phyloP scores from a whole-genome alignment of 2,888 invertebrate species.

The Parthenolecanium corni region DNA sequence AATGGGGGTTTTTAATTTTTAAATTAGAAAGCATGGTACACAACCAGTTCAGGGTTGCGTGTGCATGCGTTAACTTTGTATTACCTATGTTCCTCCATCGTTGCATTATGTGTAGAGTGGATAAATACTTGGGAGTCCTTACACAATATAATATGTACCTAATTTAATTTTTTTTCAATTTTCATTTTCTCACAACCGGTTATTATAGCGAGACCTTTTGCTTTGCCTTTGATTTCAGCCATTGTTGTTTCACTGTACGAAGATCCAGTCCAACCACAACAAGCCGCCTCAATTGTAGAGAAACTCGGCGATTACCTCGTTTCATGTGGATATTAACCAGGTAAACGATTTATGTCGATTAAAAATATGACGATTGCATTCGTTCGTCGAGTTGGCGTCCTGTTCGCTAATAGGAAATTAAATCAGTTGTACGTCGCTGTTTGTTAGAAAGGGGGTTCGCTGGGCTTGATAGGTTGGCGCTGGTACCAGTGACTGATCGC shows the following conservation, averaged over 20 bases:
- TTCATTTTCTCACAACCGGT: neutral
- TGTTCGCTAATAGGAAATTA: no score
- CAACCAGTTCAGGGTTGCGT: no score
- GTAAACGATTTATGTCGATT: slow-evolving; percentile 10
- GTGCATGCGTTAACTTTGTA: neutral
- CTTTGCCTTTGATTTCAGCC: slow-evolving; percentile 51
- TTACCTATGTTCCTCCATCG: neutral
- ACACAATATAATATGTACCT: neutral
- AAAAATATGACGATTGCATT: no score
- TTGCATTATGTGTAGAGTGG: neutral
- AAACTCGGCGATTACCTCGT: slow-evolving; percentile 95
- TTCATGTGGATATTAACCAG: slow-evolving; percentile 78
- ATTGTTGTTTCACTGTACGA: slow-evolving; percentile 89
- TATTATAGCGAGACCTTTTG: neutral
- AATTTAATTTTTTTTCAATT: neutral
- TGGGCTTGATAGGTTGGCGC: no score
- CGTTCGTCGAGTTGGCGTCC: no score
- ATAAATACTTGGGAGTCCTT: neutral
- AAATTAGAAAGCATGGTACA: no score
- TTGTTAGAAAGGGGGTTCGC: no score
- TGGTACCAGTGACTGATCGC: no score
- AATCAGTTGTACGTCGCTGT: no score
- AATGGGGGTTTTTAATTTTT: no score
- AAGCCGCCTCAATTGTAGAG: slow-evolving; percentile 92
- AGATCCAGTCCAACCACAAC: slow-evolving; percentile 93